Evolutionary conservation across 2,888 invertebrate genomes (phyloP).

Genomic region (Graphium colonna): DNA sequence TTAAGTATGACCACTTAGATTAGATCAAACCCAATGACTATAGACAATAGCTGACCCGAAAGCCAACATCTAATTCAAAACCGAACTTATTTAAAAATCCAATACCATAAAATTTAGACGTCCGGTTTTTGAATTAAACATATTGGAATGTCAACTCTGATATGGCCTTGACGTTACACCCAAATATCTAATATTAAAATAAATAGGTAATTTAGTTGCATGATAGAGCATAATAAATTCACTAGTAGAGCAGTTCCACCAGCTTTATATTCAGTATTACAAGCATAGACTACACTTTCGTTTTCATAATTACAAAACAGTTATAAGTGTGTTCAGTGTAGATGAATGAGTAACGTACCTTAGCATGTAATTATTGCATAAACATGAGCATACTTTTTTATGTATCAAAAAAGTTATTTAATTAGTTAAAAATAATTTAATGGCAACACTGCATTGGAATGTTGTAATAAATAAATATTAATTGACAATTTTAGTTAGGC

Average conservation of each 20-base stretch:
- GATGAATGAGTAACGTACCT: neutral
- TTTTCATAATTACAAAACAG: neutral
- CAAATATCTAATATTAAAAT: neutral
- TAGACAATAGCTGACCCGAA: neutral
- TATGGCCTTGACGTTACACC: slow-evolving; percentile 1
- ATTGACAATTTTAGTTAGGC: no score
- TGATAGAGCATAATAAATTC: neutral
- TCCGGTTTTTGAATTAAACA: neutral
- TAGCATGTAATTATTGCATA: neutral
- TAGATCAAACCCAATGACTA: no score
- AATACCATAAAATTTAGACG: neutral
- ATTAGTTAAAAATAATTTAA: no score
- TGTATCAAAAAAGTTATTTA: no score
- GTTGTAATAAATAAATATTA: no score
- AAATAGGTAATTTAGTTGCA: neutral
- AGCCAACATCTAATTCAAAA: neutral
- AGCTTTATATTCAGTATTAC: neutral
- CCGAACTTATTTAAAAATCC: neutral
- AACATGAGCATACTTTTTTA: neutral
- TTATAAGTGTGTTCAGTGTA: neutral
- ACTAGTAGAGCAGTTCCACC: neutral
- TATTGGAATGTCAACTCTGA: neutral
- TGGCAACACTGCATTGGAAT: no score
- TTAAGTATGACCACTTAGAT: no score
- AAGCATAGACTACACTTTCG: neutral